phyloP scores from a whole-genome alignment of 2,888 invertebrate genomes.

The Eudasyphora cyanicolor region DNA sequence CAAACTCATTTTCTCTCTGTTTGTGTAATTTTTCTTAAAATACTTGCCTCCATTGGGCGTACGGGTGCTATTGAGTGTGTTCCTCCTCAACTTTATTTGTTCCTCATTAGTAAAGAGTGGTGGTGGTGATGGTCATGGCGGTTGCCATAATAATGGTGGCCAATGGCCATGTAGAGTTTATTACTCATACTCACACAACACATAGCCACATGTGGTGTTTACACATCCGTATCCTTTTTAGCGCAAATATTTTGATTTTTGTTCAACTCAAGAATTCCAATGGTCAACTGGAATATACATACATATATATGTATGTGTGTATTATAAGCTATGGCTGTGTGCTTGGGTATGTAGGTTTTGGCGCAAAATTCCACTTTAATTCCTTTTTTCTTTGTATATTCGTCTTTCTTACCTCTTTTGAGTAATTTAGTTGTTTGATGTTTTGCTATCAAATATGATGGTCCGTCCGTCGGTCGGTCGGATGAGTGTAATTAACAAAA shows the following conservation, averaged over 20 bases:
- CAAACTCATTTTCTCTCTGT: background rate
- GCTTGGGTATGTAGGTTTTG: background rate
- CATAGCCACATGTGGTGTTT: background rate
- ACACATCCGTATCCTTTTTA: background rate
- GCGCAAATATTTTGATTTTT: background rate
- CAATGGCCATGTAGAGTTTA: background rate
- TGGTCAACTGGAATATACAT: background rate
- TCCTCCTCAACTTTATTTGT: slow-evolving; percentile 31
- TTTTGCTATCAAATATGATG: background rate
- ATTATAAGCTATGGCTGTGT: too few species aligned
- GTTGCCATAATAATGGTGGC: too few species aligned
- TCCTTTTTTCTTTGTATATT: background rate
- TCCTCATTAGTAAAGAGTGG: slow-evolving; percentile 60
- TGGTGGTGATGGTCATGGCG: background rate
- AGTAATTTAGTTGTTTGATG: slow-evolving; percentile 9
- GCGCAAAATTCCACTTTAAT: background rate
- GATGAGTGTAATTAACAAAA: slow-evolving; percentile 8
- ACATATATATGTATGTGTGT: too few species aligned
- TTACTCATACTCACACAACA: background rate
- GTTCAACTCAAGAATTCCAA: background rate
- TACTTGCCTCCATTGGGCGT: background rate
- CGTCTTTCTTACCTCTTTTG: slow-evolving; percentile 6
- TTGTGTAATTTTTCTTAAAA: background rate
- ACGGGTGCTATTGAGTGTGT: background rate
- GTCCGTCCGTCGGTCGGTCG: background rate